Evolutionary conservation across 2,888 invertebrate species (phyloP), one percentile per base, ranked within the genome.

Genomic region (Biston stratarius): DNA sequence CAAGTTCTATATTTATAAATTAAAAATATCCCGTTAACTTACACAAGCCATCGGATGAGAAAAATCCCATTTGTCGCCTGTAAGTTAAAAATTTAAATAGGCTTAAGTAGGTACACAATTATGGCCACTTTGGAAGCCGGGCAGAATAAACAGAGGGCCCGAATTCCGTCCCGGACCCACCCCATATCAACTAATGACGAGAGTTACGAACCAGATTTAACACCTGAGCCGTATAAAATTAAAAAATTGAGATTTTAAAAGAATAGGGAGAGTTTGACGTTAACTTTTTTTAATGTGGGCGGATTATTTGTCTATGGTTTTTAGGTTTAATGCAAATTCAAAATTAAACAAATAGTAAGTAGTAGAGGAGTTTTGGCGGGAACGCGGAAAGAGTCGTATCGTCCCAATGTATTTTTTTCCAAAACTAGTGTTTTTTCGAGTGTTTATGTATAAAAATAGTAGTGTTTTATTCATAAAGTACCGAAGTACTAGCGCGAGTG

Each of bases 121-220:
- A 84, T 80, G 81, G 81, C 75, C 84, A 83, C 81, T 84, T 85
- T 81, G 77, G 83, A 82, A 81, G 79, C 78, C 75, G 72, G 76
- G 78, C 75, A 77, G 78, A 83, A 79, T 85, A 89, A 89, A 88
- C 86, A 88, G 83, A 86, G 86, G 87, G 87, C 69, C 73, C 76
- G 74, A 71, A 74, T 75, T 74, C 75, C 83, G 67, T 53, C 64
- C 63, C 74, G 56, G 61, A 74, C 73, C 76, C 74, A 79, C 79
- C 83, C 89, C 84, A 88, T 83, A 84, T 88, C 89, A 88, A 83
- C 80, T 86, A 88, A 88, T 89, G 90, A 90, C 85, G 83, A 82
- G 83, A 85, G 79, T 86, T 84, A 83, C 82, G 81, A 82, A 80
- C 83, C 83, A 79, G 77, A 81, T 77, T 79, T 72, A 76, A 77